Percentiles rank a stretch among this genome's conserved stretches.
These are phyloP conservation scores for Leptothorax acervorum DNA, from an alignment of 2,888 invertebrate species.

Conservation along the genomic window DNA sequence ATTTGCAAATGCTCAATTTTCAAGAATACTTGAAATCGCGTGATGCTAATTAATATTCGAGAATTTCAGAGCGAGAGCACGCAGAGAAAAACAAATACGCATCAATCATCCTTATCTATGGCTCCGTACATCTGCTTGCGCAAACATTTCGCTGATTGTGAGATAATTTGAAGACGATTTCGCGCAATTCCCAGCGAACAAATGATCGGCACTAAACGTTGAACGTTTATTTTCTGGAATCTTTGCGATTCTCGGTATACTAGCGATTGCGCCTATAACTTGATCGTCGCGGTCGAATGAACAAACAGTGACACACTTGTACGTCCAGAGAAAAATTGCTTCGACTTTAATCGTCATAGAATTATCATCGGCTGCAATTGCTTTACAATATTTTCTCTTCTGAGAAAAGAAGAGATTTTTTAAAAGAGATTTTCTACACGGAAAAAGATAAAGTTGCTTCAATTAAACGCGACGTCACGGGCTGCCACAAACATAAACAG, in stretches of 20 bases:
- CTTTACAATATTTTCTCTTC: not conserved
- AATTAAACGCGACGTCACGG: no score
- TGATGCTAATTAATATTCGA: not conserved
- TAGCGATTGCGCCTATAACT: not conserved
- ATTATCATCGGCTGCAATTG: not conserved
- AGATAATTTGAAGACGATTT: not conserved
- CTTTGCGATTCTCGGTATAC: not conserved
- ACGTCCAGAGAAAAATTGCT: not conserved
- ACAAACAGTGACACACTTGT: not conserved
- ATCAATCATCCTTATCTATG: conserved; percentile 4
- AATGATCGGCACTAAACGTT: not conserved
- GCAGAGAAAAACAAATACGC: not conserved
- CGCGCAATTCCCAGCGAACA: not conserved
- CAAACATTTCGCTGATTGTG: not conserved
- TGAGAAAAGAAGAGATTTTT: no score
- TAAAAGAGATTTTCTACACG: not conserved
- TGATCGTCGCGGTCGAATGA: not conserved
- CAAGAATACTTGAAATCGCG: not conserved
- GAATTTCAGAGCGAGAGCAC: not conserved
- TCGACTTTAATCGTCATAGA: not conserved
- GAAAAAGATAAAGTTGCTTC: not conserved
- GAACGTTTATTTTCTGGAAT: not conserved
- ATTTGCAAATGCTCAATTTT: not conserved
- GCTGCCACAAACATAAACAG: no score
- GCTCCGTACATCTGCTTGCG: not conserved